phyloP scores from a whole-genome alignment of 2,113 vertebrate genomes.

The Ciconia maguari region DNA sequence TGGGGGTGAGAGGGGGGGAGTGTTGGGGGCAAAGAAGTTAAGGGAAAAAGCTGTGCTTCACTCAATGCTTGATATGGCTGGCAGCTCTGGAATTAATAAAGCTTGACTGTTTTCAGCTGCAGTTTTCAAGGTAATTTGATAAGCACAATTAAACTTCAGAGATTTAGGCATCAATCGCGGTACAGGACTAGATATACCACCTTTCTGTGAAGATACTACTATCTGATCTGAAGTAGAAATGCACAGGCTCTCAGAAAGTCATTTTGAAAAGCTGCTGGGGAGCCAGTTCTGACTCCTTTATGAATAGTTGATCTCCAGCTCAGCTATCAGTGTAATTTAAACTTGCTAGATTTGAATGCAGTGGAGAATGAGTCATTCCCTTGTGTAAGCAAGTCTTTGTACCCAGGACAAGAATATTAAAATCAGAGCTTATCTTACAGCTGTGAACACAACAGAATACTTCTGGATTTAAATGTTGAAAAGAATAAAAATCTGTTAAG shows the following conservation, averaged over 20 bases:
- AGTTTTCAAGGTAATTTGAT: not conserved
- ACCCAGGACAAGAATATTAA: constrained; percentile 8
- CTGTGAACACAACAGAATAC: not conserved
- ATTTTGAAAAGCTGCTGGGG: not conserved
- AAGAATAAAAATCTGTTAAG: not conserved
- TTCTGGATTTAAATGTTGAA: not conserved
- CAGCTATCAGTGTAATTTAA: not conserved
- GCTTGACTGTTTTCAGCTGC: not conserved
- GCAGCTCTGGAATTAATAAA: not conserved
- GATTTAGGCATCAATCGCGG: not conserved
- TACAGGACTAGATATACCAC: not conserved
- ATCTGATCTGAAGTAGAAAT: not conserved
- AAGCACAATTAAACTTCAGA: not conserved
- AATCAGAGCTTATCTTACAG: constrained; percentile 13
- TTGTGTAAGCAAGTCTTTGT: not conserved
- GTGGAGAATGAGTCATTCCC: not conserved
- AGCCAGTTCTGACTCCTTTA: not conserved
- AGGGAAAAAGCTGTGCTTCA: not conserved
- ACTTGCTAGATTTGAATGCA: not conserved
- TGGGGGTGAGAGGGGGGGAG: fast-evolving
- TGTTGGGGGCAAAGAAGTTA: not conserved
- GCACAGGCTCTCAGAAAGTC: not conserved
- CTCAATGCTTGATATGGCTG: not conserved
- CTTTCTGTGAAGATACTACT: not conserved
- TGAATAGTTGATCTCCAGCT: not conserved